A percentile compares a stretch with the other conserved stretches of the same genome.
Conservation (phyloP, 2,797 vertebrate genomes). For the Fistularia tabacaria region DNA sequence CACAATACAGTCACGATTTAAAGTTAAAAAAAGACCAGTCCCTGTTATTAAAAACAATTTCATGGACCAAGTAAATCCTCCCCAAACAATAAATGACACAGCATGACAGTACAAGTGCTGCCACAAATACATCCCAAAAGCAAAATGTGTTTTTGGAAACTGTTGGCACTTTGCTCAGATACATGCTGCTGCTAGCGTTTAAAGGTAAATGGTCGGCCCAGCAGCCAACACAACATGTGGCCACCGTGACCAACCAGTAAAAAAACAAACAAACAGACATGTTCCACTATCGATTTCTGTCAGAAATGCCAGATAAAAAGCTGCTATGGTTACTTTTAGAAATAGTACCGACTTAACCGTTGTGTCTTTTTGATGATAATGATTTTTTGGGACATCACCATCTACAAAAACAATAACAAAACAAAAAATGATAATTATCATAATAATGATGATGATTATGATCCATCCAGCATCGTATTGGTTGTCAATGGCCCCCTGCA, state of each 20-base stretch:
- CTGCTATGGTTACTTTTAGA: not conserved
- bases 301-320: not conserved
- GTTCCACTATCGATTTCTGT: constrained; percentile 9
- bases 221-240: constrained; percentile 18
- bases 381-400: too few relatives aligned
- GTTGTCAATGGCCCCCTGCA: too few relatives aligned
- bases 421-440: too few relatives aligned
- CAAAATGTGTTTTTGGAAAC: constrained; percentile 13
- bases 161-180: constrained; percentile 19
- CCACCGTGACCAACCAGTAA: constrained; percentile 23
- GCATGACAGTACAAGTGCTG: constrained; percentile 1
- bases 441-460: too few relatives aligned
- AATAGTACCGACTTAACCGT: too few relatives aligned
- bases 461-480: too few relatives aligned
- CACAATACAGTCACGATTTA: too few relatives aligned
- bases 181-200: constrained; percentile 14
- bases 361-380: too few relatives aligned
- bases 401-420: too few relatives aligned
- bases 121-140: not conserved
- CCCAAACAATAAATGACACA: constrained; percentile 15
- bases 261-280: constrained; percentile 5
- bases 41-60: constrained; percentile 19
- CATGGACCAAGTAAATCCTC: not conserved
- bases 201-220: constrained; percentile 31
- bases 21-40: constrained; percentile 1